Conservation (phyloP, 92 coral and sea anemone genomes). For the Blastomussa wellsi region DNA sequence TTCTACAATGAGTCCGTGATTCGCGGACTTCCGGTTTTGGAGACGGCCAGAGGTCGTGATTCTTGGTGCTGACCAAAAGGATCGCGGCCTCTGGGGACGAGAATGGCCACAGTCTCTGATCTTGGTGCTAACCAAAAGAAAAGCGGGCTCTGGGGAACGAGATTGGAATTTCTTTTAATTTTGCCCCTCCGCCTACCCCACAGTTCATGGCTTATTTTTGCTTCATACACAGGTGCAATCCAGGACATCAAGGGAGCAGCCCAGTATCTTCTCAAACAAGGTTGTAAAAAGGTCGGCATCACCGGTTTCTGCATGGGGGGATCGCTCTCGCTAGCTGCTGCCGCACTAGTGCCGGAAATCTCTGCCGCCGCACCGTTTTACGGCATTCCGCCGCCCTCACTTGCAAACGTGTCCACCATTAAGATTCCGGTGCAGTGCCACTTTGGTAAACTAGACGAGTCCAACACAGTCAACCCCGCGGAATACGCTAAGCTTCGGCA, state of each 20-base stretch:
- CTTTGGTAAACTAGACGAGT: constrained; percentile 75
- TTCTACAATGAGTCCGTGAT: too few species aligned
- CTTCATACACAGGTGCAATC: constrained; percentile 51
- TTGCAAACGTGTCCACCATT: constrained; percentile 80
- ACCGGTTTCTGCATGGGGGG: constrained; percentile 99
- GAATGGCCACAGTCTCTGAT: too few species aligned
- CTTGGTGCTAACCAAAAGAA: too few species aligned
- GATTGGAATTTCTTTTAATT: background rate
- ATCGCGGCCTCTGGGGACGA: too few species aligned
- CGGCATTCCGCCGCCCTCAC: constrained; percentile 73
- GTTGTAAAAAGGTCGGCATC: constrained; percentile 89
- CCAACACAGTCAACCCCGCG: constrained; percentile 66
- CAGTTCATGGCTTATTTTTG: background rate
- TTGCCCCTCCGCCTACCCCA: background rate
- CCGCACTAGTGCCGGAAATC: constrained; percentile 83
- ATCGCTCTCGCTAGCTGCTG: constrained; percentile 85
- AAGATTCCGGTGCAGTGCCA: constrained; percentile 93
- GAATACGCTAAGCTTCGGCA: constrained; percentile 65
- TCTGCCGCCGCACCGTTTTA: constrained; percentile 98
- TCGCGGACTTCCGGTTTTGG: too few species aligned
- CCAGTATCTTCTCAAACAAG: constrained; percentile 71
- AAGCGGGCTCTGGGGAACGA: too few species aligned
- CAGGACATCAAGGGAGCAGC: constrained; percentile 91
- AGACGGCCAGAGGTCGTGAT: too few species aligned
- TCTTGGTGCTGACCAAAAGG: too few species aligned